Percentiles rank a stretch among this genome's conserved stretches.
Conservation (phyloP, 2,113 vertebrate species). For the Redunca redunca region DNA sequence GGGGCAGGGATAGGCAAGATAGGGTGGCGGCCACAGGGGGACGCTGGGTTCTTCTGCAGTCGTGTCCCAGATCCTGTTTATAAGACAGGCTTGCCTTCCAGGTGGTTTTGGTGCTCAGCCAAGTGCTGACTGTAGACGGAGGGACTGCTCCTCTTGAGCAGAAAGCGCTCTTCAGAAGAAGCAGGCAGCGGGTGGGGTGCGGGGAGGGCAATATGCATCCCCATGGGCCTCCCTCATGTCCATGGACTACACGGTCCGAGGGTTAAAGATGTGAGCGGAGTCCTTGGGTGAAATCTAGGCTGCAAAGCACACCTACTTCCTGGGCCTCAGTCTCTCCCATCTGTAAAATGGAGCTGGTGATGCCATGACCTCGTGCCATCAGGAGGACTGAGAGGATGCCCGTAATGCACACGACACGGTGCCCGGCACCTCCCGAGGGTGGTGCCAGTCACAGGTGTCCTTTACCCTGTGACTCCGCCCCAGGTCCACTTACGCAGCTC, state of each 20-base stretch:
- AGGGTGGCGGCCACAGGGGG: accelerated
- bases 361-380: accelerated
- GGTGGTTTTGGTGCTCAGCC: no score
- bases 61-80: accelerated
- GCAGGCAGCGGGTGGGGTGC: accelerated
- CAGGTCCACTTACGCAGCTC: accelerated
- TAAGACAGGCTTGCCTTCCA: neutral
- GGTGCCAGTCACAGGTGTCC: neutral
- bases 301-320: neutral
- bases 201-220: accelerated
- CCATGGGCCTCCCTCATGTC: neutral
- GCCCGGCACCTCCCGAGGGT: neutral
- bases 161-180: neutral
- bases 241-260: accelerated
- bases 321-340: neutral
- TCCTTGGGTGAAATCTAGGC: neutral
- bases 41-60: neutral
- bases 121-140: neutral
- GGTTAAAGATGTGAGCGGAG: neutral
- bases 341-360: neutral
- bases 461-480: accelerated
- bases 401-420: accelerated
- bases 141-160: no score
- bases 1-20: neutral
- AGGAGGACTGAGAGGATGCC: neutral